A percentile compares a stretch with the other conserved stretches of the same genome.
These are phyloP conservation scores for Erpetoichthys calabaricus DNA, from an alignment of 2,797 vertebrate species.

Conservation along the genomic window DNA sequence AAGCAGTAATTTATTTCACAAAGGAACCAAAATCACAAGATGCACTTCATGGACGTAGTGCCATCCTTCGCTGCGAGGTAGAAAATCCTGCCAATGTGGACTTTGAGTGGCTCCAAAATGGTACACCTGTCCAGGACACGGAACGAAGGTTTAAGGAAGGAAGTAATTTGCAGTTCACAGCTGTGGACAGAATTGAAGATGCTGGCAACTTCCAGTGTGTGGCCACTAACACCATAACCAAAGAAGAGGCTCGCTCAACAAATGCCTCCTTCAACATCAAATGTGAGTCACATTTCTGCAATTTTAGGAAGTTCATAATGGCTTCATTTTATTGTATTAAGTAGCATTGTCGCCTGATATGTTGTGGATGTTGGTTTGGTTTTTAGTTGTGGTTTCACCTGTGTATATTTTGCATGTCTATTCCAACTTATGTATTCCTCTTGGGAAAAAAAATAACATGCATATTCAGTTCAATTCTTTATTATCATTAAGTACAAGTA, in stretches of 20 bases:
- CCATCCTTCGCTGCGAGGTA: conserved; percentile 88
- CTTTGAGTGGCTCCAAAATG: conserved; percentile 68
- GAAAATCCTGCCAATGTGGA: conserved; percentile 37
- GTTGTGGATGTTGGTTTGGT: too few relatives aligned
- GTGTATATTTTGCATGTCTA: too few relatives aligned
- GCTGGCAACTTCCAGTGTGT: conserved; percentile 74
- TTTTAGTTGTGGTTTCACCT: too few relatives aligned
- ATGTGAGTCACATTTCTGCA: conserved; percentile 57
- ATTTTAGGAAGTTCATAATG: too few relatives aligned
- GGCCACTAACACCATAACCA: conserved; percentile 35
- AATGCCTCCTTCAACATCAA: conserved; percentile 94
- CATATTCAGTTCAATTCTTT: too few relatives aligned
- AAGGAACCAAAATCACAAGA: conserved; percentile 93
- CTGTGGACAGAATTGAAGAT: conserved; percentile 69
- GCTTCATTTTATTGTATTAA: too few relatives aligned
- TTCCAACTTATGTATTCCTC: too few relatives aligned
- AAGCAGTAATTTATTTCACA: conserved; percentile 63
- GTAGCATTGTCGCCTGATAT: too few relatives aligned
- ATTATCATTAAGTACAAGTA: too few relatives aligned
- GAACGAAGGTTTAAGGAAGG: conserved; percentile 75
- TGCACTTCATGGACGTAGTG: conserved; percentile 82
- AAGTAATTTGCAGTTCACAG: conserved; percentile 76
- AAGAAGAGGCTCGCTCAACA: conserved; percentile 53
- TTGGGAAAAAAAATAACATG: too few relatives aligned
- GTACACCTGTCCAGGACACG: conserved; percentile 38